Evolutionary conservation across 2,888 invertebrate species (phyloP).

Genomic region (Eristalis pertinax): DNA sequence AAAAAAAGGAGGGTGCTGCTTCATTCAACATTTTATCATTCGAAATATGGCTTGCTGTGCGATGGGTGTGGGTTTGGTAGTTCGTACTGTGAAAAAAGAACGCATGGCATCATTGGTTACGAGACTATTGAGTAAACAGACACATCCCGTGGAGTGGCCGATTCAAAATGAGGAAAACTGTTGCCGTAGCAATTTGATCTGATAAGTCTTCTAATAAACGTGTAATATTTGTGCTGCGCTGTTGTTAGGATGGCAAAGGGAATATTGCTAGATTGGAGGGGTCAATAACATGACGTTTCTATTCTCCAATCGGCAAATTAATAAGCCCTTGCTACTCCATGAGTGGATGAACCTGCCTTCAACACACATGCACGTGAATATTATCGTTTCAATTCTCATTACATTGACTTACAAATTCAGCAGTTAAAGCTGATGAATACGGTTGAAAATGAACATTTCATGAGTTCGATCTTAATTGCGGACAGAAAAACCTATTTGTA

Average conservation of each 20-base stretch:
- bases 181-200: background rate
- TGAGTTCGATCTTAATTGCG: background rate
- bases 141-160: background rate
- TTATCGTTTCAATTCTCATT: background rate
- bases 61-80: background rate
- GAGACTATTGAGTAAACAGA: constrained; percentile 36
- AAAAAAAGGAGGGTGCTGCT: constrained; percentile 4
- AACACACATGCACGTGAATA: too few species aligned
- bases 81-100: background rate
- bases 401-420: background rate
- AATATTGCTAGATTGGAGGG: background rate
- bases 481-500: background rate
- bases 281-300: too few species aligned
- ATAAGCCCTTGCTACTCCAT: too few species aligned
- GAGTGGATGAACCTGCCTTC: too few species aligned
- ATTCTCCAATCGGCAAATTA: background rate
- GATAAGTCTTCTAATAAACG: background rate
- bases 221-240: background rate
- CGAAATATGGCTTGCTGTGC: background rate
- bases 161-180: background rate
- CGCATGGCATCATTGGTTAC: background rate
- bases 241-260: background rate
- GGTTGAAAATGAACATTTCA: background rate
- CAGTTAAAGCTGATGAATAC: background rate
- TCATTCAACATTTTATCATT: constrained; percentile 1